Base-by-base conservation (phyloP, 1,140 invertebrate genomes). In the Battus philenor region DNA sequence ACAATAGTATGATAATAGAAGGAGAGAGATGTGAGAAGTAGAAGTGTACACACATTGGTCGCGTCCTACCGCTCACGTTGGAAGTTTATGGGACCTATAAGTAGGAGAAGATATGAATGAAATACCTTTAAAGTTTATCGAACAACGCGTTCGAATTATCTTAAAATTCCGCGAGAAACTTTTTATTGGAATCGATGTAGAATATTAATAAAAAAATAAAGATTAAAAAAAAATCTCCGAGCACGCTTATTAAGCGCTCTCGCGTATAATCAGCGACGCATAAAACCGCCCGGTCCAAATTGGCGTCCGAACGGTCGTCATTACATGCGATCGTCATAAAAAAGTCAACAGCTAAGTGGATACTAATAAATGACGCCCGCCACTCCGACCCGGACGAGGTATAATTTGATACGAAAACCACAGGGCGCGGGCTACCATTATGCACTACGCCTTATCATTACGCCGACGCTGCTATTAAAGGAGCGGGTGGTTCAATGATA, bases 281-380 rank as follows among this genome's bases (percentile, higher is more conserved):
- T 41, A 41, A 41, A 41, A 41, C 17, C 12, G 17, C 13, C 38
- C 22, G 36, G 7, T 10, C 24, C 38, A 29, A 41, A 41, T 41
- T 5, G 24, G 17, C 38, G 38, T 27, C 13, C 7, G 17, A n/a
- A 12, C 10, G 26, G 24, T 41, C 17, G 26, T 41, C 17, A 41
- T 41, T 41, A 41, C 24, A 3, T 22, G 16, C 24, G 38, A 41
- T 29, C 38, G 20, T 41, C 24, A 41, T 41, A 41, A 41, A 41
- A 41, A 41, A 41, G 38, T 41, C 38, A 41, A 41, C 38, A 27
- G 7, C 38, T 41, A 41, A 41, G 38, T 41, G 38, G 38, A 41
- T 27, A 41, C 2, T 27, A 41, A 41, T 41, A 41, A 41, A 41
- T 24, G 38, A 13, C 22, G 22, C 12, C 13, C 36, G 16, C 12